phyloP scores from a whole-genome alignment of 2,888 invertebrate species.

The Synanthedon vespiformis region DNA sequence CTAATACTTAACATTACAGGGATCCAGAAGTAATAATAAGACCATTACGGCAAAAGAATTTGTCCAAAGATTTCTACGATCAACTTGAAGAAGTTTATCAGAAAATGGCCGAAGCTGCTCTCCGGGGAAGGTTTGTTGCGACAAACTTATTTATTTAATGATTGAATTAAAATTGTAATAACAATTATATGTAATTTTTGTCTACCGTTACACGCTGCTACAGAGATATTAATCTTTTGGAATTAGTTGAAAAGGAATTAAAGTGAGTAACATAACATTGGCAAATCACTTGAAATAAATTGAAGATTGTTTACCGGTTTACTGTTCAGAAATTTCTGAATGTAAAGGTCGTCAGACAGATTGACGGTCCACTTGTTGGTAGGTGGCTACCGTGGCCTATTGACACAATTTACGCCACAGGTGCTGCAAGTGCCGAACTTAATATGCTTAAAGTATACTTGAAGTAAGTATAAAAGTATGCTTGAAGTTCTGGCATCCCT shows the following conservation, averaged over 20 bases:
- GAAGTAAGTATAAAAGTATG: neutral
- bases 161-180: neutral
- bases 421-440: too few relatives aligned
- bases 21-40: constrained; percentile 57
- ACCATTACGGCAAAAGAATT: constrained; percentile 74
- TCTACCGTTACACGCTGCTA: constrained; percentile 32
- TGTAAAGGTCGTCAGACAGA: too few relatives aligned
- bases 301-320: neutral
- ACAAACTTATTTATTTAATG: neutral
- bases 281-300: neutral
- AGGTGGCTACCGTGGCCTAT: too few relatives aligned
- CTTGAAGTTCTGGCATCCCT: too few relatives aligned
- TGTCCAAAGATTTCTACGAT: constrained; percentile 67
- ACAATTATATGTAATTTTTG: too few relatives aligned
- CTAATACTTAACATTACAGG: constrained; percentile 17
- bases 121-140: constrained; percentile 61
- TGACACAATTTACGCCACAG: too few relatives aligned
- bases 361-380: too few relatives aligned
- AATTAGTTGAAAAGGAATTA: constrained; percentile 32
- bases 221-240: constrained; percentile 50
- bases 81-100: constrained; percentile 69
- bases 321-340: neutral
- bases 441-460: neutral
- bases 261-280: constrained; percentile 28
- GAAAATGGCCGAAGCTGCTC: constrained; percentile 69